phyloP scores from a whole-genome alignment of 2,797 vertebrate genomes.

The Siniperca scherzeri region DNA sequence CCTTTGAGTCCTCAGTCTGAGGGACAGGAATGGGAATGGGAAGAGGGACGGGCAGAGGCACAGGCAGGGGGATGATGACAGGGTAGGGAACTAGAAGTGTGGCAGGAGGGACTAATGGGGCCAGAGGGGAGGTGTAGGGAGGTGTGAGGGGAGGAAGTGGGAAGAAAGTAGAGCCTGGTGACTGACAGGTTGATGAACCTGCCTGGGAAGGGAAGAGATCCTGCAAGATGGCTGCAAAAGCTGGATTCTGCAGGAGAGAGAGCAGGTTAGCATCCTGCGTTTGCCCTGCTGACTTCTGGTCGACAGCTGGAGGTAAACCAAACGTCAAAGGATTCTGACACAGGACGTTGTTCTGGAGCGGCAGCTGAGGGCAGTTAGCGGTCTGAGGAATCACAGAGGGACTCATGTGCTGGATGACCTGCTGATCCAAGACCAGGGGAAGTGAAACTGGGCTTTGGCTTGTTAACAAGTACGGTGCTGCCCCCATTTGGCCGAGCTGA shows the following conservation, averaged over 20 bases:
- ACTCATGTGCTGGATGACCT: conserved; percentile 95
- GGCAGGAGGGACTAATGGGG: conserved; percentile 93
- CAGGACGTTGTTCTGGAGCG: conserved; percentile 89
- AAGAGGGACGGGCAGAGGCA: conserved; percentile 95
- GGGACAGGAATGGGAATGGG: conserved; percentile 92
- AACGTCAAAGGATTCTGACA: conserved; percentile 88
- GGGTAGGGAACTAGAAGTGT: conserved; percentile 96
- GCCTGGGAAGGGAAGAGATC: conserved; percentile 93
- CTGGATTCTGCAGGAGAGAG: conserved; percentile 91
- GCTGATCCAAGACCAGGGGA: conserved; percentile 95
- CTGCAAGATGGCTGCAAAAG: conserved; percentile 93
- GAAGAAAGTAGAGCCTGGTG: conserved; percentile 85
- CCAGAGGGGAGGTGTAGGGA: conserved; percentile 90
- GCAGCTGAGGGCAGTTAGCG: conserved; percentile 81
- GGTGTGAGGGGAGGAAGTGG: conserved; percentile 88
- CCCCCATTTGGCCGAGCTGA: conserved; percentile 87
- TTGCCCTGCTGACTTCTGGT: conserved; percentile 89
- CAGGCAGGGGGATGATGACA: conserved; percentile 94
- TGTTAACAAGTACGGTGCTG: conserved; percentile 93
- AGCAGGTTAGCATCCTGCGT: conserved; percentile 90
- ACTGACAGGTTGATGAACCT: conserved; percentile 86
- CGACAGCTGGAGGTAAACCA: conserved; percentile 84
- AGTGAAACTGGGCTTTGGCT: conserved; percentile 93
- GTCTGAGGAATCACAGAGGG: conserved; percentile 90
- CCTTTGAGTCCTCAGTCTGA: conserved; percentile 88